Evolutionary conservation across 2,113 vertebrate genomes (phyloP).

Genomic region (Rhinichthys klamathensis): DNA sequence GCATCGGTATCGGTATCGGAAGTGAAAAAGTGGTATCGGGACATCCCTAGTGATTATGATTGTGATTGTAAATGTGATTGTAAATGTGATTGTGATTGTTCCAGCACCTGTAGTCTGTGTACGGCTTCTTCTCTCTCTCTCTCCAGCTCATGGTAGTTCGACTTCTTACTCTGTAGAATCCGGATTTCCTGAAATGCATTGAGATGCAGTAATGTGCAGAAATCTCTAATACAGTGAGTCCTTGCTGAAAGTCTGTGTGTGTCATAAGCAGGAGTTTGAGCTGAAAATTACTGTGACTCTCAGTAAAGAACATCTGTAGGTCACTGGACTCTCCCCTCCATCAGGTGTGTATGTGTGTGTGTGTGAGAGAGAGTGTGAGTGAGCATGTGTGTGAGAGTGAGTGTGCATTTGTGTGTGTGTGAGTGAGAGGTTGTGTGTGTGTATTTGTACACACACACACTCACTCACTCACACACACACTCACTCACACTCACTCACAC

Average conservation of each 20-base stretch:
- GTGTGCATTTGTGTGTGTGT: background rate
- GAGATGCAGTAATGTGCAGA: background rate
- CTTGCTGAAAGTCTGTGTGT: background rate
- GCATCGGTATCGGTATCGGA: too few relatives aligned
- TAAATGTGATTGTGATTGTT: background rate
- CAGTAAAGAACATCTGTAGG: slow-evolving; percentile 3
- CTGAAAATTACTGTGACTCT: background rate
- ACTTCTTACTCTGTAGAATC: slow-evolving; percentile 85
- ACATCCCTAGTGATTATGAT: too few relatives aligned
- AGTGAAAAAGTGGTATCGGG: too few relatives aligned
- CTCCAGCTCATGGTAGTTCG: slow-evolving; percentile 79
- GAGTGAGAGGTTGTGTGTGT: background rate
- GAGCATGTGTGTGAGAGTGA: background rate
- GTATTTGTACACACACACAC: too few relatives aligned
- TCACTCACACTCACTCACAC: too few relatives aligned
- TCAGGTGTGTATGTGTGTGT: background rate
- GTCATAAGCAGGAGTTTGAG: background rate
- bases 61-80: too few relatives aligned
- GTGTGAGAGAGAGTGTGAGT: background rate
- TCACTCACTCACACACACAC: too few relatives aligned
- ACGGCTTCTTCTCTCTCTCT: slow-evolving; percentile 83
- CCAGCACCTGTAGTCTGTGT: slow-evolving; percentile 86
- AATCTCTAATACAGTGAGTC: background rate
- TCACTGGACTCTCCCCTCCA: background rate
- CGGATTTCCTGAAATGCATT: slow-evolving; percentile 85